Evolutionary conservation across 2,113 vertebrate genomes (phyloP).

Genomic region (Neopipo cinnamomea): DNA sequence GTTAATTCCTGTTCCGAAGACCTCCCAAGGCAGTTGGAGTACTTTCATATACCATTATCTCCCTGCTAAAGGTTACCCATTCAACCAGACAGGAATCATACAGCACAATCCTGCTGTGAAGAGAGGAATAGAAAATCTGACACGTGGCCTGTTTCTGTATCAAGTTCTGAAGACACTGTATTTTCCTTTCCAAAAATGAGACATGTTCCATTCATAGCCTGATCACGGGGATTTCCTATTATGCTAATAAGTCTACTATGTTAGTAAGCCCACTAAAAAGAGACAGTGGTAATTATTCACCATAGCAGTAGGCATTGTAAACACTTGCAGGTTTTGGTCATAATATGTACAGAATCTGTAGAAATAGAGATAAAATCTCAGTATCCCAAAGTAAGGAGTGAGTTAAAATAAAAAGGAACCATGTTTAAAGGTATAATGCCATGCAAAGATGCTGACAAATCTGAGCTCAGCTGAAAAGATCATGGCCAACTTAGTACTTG

Average conservation of each 20-base stretch:
- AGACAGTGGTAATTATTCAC: background rate
- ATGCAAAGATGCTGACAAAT: background rate
- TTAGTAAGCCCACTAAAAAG: background rate
- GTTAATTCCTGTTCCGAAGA: background rate
- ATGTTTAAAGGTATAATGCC: background rate
- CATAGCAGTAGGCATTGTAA: background rate
- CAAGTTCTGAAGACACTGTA: background rate
- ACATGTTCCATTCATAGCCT: background rate
- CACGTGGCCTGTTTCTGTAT: background rate
- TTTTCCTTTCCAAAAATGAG: background rate
- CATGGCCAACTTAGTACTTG: background rate
- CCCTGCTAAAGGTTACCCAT: background rate
- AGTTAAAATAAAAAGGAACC: background rate
- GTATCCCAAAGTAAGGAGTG: background rate
- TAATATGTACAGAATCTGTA: background rate
- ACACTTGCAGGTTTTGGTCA: background rate
- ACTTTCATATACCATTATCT: accelerated
- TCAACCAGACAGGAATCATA: background rate
- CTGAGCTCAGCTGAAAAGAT: background rate
- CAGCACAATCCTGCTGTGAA: background rate
- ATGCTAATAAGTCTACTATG: too few species aligned
- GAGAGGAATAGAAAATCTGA: background rate
- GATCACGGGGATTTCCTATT: background rate
- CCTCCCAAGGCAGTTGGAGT: background rate
- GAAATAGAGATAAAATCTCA: background rate